Conservation (phyloP, 2,797 vertebrate species). For the Dipus sagitta region DNA sequence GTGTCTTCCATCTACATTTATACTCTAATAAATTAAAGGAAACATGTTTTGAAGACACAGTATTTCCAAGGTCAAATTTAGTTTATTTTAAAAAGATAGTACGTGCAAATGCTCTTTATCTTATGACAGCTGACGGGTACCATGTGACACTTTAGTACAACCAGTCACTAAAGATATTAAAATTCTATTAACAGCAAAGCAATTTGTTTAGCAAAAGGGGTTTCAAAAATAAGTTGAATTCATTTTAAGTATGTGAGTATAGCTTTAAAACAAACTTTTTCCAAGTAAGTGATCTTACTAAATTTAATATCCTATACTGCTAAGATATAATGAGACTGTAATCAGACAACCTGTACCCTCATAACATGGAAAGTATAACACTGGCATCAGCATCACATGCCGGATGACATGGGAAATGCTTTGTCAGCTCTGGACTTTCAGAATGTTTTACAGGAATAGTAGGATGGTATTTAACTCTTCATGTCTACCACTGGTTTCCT, state of each 20-base stretch:
- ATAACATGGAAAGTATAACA: not conserved
- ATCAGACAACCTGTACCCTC: not conserved
- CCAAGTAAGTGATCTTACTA: conserved; percentile 33
- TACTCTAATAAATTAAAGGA: not conserved
- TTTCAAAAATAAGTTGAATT: conserved; percentile 52
- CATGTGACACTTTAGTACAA: not conserved
- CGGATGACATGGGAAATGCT: not conserved
- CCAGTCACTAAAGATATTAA: not conserved
- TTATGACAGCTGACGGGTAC: not conserved
- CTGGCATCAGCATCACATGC: not conserved
- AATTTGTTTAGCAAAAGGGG: not conserved
- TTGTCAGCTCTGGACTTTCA: not conserved
- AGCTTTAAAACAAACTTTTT: not conserved
- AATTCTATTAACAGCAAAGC: not conserved
- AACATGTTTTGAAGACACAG: not conserved
- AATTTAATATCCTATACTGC: not conserved
- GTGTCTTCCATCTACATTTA: not conserved
- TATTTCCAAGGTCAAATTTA: conserved; percentile 20
- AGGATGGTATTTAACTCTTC: conserved; percentile 18
- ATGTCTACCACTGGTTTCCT: not conserved
- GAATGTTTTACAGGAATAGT: not conserved
- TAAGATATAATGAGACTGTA: not conserved
- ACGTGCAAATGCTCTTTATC: not conserved
- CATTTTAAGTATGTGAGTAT: conserved; percentile 6
- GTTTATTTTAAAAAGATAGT: not conserved